A percentile compares a stretch with the other conserved stretches of the same genome.
phyloP scores from a whole-genome alignment of 2,797 vertebrate species.

The Myotis vivesi region DNA sequence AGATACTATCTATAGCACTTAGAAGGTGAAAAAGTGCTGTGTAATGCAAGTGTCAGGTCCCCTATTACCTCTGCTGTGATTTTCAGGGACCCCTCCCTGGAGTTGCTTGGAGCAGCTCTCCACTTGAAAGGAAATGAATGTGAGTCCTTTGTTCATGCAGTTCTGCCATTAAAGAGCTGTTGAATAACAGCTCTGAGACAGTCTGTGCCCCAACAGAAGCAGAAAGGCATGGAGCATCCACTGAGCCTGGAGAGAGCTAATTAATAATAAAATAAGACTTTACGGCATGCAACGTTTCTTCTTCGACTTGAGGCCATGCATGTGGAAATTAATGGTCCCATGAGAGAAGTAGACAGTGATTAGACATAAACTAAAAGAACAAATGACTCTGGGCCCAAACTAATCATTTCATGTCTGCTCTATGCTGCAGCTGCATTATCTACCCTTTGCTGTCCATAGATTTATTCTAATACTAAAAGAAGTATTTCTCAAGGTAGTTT shows the following conservation, averaged over 20 bases:
- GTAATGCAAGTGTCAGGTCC: neutral
- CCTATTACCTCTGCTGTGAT: neutral
- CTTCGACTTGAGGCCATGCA: neutral
- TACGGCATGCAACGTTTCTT: neutral
- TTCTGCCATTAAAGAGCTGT: neutral
- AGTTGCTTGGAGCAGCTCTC: neutral
- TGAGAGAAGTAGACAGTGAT: slow-evolving; percentile 5
- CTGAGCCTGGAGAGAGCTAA: slow-evolving; percentile 21
- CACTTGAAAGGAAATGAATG: neutral
- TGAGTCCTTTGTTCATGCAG: neutral
- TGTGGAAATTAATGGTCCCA: slow-evolving; percentile 40
- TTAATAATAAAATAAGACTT: slow-evolving; percentile 48
- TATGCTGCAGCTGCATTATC: neutral
- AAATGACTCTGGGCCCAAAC: slow-evolving; percentile 14
- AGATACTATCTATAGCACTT: neutral
- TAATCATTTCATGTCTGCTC: neutral
- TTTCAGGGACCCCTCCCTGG: neutral
- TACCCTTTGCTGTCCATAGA: neutral
- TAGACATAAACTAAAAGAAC: slow-evolving; percentile 46
- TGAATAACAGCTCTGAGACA: neutral
- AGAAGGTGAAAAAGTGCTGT: neutral
- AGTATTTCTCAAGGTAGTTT: slow-evolving; percentile 3
- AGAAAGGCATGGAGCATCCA: neutral
- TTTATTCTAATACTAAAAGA: neutral
- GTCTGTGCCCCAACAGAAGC: neutral